A percentile compares a stretch with the other conserved stretches of the same genome.
Conservation (phyloP, 1,140 invertebrate genomes). For the Antheraea pernyi region DNA sequence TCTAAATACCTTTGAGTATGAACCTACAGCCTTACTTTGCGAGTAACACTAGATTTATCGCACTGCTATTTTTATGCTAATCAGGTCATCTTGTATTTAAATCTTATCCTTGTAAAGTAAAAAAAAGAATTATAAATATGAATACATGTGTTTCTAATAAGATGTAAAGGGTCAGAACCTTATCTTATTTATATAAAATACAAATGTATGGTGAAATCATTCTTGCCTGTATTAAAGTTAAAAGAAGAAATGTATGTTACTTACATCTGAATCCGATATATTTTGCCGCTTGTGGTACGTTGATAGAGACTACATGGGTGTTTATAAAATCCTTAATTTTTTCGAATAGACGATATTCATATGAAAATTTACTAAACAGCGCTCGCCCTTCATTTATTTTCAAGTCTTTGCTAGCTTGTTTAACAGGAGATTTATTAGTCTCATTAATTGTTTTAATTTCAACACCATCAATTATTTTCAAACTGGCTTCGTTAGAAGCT, state of each 20-base stretch:
- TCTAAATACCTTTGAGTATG: too few relatives aligned
- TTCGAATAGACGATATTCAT: conserved; percentile 65
- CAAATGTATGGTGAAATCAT: too few relatives aligned
- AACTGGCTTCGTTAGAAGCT: conserved; percentile 48
- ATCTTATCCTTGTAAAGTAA: too few relatives aligned
- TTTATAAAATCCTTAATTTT: conserved; percentile 71
- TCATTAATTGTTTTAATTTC: conserved; percentile 53
- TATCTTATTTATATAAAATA: too few relatives aligned
- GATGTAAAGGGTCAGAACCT: too few relatives aligned
- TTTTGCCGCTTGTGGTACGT: conserved; percentile 80
- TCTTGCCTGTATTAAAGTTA: too few relatives aligned
- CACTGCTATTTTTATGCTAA: too few relatives aligned
- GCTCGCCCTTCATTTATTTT: conserved; percentile 45
- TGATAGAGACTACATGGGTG: conserved; percentile 78
- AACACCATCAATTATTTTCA: conserved; percentile 62
- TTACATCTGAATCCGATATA: conserved; percentile 79
- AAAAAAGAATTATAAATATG: too few relatives aligned
- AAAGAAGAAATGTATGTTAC: conserved; percentile 29
- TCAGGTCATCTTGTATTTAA: too few relatives aligned
- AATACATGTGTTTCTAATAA: too few relatives aligned
- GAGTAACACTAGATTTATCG: too few relatives aligned
- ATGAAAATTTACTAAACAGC: conserved; percentile 64
- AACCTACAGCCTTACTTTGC: too few relatives aligned
- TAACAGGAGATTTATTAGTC: conserved; percentile 25
- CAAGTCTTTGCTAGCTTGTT: conserved; percentile 24